phyloP scores from a whole-genome alignment of 2,797 vertebrate species.

The Delichon dasypus region DNA sequence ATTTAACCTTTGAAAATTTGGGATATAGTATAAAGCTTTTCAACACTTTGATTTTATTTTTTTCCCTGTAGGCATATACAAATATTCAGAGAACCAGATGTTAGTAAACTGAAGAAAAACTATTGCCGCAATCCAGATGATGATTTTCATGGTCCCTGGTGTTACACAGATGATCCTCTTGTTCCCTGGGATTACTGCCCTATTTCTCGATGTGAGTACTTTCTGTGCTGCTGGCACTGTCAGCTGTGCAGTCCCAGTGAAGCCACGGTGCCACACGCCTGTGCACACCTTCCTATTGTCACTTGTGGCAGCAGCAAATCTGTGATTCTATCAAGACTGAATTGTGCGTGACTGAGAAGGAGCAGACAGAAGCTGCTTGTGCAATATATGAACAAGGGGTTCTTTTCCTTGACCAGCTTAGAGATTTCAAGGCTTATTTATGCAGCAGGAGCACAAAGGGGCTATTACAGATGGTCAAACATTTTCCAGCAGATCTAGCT shows the following conservation, averaged over 20 bases:
- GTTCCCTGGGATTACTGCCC: conserved; percentile 96
- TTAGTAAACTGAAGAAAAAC: conserved; percentile 85
- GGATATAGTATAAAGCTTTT: conserved; percentile 57
- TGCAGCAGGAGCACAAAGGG: conserved; percentile 33
- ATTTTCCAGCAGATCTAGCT: conserved; percentile 40
- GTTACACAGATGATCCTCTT: conserved; percentile 90
- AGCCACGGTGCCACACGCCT: background rate
- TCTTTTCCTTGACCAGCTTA: conserved; percentile 34
- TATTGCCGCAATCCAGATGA: conserved; percentile 96
- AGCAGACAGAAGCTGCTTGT: conserved; percentile 31
- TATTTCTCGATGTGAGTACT: conserved; percentile 90
- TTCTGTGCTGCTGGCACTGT: background rate
- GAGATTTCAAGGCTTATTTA: conserved; percentile 50
- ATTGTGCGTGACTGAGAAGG: conserved; percentile 9
- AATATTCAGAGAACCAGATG: conserved; percentile 80
- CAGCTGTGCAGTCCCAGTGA: background rate
- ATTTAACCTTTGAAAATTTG: conserved; percentile 59
- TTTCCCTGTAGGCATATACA: conserved; percentile 76
- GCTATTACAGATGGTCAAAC: conserved; percentile 50
- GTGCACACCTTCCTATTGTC: background rate
- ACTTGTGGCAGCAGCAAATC: background rate
- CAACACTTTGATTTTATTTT: conserved; percentile 50
- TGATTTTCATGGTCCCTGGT: conserved; percentile 97
- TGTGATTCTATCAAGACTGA: background rate
- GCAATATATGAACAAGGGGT: conserved; percentile 5